These are phyloP conservation scores for Ambastaia sidthimunki DNA, from an alignment of 2,797 vertebrate genomes.

Conservation along the genomic window DNA sequence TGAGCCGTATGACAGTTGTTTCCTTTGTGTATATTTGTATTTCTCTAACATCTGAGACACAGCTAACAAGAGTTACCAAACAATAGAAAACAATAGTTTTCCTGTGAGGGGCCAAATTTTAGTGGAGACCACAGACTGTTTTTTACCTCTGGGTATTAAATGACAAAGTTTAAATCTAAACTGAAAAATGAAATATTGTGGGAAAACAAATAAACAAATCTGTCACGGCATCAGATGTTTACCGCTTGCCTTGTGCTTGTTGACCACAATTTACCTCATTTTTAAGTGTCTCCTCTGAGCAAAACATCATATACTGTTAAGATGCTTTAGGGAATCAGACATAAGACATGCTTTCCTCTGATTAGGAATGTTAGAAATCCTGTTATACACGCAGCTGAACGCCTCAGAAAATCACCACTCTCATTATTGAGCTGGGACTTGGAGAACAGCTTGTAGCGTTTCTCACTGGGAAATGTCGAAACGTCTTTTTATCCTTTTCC, in stretches of 20 bases:
- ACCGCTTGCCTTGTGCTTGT: constrained; percentile 35
- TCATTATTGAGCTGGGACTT: constrained; percentile 73
- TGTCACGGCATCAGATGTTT: constrained; percentile 27
- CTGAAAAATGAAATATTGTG: constrained; percentile 1
- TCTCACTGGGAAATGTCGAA: constrained; percentile 46
- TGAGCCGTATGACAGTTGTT: too few relatives aligned
- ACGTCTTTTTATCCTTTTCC: constrained; percentile 43
- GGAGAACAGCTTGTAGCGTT: constrained; percentile 64
- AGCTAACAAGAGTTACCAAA: background rate
- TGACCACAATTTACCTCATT: constrained; percentile 39
- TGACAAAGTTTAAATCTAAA: constrained; percentile 16
- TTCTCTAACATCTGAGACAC: background rate
- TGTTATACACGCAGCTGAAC: constrained; percentile 78
- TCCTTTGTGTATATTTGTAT: background rate
- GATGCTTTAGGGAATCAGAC: constrained; percentile 72
- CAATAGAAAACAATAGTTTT: constrained; percentile 9
- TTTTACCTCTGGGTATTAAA: background rate
- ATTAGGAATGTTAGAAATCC: constrained; percentile 83
- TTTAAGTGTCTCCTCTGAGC: constrained; percentile 32
- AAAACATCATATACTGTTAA: constrained; percentile 65
- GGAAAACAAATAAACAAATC: constrained; percentile 5
- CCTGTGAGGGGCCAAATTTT: background rate
- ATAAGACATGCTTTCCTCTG: constrained; percentile 75
- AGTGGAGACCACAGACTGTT: background rate
- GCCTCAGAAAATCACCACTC: constrained; percentile 71